A percentile compares a stretch with the other conserved stretches of the same genome.
Evolutionary conservation across 2,113 vertebrate genomes (phyloP).

Genomic region (Recurvirostra avosetta): DNA sequence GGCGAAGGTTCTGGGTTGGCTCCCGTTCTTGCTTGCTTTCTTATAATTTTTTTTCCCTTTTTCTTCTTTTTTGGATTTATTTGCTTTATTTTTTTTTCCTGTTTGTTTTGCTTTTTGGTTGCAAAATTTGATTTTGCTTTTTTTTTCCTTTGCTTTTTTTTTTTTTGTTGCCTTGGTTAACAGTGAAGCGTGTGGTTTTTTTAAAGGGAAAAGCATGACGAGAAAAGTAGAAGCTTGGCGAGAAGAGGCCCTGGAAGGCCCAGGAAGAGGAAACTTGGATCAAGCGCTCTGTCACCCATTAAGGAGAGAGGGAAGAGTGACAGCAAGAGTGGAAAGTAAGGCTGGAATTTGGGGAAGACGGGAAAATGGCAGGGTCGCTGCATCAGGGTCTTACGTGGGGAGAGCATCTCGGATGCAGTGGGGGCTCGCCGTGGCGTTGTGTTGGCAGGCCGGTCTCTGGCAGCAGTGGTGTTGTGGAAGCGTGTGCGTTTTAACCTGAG

Average conservation of each 20-base stretch:
- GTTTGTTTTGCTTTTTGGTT: conserved; percentile 20
- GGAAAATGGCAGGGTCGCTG: conserved; percentile 21
- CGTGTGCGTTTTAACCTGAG: not conserved
- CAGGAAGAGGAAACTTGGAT: conserved; percentile 91
- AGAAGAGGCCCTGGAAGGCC: conserved; percentile 94
- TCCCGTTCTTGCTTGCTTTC: conserved; percentile 43
- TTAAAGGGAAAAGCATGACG: conserved; percentile 89
- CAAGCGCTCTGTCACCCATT: conserved; percentile 77
- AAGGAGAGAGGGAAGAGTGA: conserved; percentile 86
- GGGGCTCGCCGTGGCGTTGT: not conserved
- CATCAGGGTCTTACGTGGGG: not conserved
- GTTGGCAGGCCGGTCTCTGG: not conserved
- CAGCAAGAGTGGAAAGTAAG: conserved; percentile 89
- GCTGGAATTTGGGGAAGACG: conserved; percentile 71
- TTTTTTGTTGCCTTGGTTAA: conserved; percentile 64
- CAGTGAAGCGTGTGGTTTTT: conserved; percentile 80
- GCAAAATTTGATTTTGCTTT: conserved; percentile 21
- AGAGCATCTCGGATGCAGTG: not conserved
- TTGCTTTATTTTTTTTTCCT: not conserved
- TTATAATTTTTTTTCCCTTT: conserved; percentile 9
- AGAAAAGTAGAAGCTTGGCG: conserved; percentile 88
- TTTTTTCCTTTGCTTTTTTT: not conserved
- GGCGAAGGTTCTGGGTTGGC: conserved; percentile 40
- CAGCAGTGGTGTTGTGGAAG: not conserved
- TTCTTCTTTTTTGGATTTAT: not conserved